Percentiles rank a stretch among this genome's conserved stretches.
Conservation (phyloP, 1,140 invertebrate species). For the Metaphire vulgaris region DNA sequence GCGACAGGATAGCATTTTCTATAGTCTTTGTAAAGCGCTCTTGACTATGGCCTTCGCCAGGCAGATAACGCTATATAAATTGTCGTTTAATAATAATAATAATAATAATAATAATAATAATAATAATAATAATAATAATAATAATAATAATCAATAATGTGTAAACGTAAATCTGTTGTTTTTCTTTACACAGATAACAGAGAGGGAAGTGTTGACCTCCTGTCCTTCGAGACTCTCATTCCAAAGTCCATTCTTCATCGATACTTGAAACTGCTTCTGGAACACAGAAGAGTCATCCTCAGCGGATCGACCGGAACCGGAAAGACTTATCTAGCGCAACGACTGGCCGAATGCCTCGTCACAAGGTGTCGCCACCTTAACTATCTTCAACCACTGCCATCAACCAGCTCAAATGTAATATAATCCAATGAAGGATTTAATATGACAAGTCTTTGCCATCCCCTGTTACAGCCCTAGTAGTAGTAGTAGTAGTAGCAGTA, state of each 20-base stretch:
- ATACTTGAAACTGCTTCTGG: slow-evolving; percentile 76
- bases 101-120: too few relatives aligned
- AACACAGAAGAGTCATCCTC: slow-evolving; percentile 85
- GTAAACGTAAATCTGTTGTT: too few relatives aligned
- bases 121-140: too few relatives aligned
- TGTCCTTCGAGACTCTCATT: slow-evolving; percentile 92
- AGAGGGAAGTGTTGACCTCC: slow-evolving; percentile 69
- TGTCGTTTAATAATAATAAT: too few relatives aligned
- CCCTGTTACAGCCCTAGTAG: too few relatives aligned
- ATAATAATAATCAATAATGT: too few relatives aligned
- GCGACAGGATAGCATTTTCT: too few relatives aligned
- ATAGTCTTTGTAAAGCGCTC: too few relatives aligned
- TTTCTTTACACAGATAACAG: too few relatives aligned
- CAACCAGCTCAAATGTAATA: not conserved
- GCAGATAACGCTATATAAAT: too few relatives aligned
- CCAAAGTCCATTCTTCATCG: slow-evolving; percentile 91
- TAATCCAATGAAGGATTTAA: not conserved
- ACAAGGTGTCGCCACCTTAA: slow-evolving; percentile 31
- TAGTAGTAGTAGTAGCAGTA: too few relatives aligned
- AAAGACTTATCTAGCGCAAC: slow-evolving; percentile 91
- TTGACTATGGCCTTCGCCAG: too few relatives aligned
- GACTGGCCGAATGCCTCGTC: slow-evolving; percentile 83
- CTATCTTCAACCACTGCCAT: not conserved
- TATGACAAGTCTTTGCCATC: not conserved
- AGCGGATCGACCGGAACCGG: slow-evolving; percentile 95